A percentile compares a stretch with the other conserved stretches of the same genome.
phyloP scores from a whole-genome alignment of 2,888 invertebrate species.

The Leptinotarsa juncta region DNA sequence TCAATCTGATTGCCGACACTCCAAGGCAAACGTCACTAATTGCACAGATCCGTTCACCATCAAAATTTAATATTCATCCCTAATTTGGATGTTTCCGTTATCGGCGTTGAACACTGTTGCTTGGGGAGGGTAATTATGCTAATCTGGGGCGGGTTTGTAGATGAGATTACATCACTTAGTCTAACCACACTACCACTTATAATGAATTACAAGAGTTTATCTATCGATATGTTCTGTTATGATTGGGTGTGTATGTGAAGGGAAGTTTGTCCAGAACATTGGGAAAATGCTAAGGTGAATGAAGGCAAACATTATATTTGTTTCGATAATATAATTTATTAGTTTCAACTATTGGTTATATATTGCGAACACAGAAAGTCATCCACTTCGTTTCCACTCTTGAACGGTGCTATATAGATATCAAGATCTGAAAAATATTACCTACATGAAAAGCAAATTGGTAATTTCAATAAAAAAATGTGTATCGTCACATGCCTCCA shows the following conservation, averaged over 20 bases:
- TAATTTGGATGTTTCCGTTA: constrained; percentile 49
- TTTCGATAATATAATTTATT: too few species aligned
- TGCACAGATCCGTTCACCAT: constrained; percentile 28
- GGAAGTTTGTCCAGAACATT: neutral
- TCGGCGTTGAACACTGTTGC: constrained; percentile 51
- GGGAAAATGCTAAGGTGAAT: too few species aligned
- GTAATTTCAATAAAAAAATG: too few species aligned
- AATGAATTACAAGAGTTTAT: constrained; percentile 40
- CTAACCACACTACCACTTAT: constrained; percentile 42
- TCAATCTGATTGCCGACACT: constrained; percentile 8
- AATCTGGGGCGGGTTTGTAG: constrained; percentile 45
- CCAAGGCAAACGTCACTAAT: constrained; percentile 21
- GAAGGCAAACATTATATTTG: too few species aligned
- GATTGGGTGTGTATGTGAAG: neutral
- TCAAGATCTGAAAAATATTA: too few species aligned
- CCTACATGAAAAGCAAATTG: too few species aligned
- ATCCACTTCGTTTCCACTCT: too few species aligned
- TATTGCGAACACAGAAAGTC: too few species aligned
- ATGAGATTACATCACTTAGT: constrained; percentile 45
- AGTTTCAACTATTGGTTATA: too few species aligned
- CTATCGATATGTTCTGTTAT: constrained; percentile 30
- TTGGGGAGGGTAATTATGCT: constrained; percentile 51
- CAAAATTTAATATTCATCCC: constrained; percentile 46
- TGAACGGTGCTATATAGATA: too few species aligned
- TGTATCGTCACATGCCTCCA: too few species aligned